phyloP scores from a whole-genome alignment of 2,113 vertebrate species.

The Mungos mungo region DNA sequence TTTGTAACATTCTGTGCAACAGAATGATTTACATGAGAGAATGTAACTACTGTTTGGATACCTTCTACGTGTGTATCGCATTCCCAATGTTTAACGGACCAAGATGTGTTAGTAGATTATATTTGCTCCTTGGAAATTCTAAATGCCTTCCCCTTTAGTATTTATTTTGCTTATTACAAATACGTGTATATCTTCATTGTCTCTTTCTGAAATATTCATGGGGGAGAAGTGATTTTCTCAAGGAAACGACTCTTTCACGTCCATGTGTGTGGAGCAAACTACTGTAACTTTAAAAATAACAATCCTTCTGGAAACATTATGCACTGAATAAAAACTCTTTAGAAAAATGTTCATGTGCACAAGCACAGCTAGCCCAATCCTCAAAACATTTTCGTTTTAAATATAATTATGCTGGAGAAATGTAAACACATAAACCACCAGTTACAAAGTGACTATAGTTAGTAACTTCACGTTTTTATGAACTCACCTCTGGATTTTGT shows the following conservation, averaged over 20 bases:
- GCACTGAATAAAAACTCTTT: not conserved
- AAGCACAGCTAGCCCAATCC: not conserved
- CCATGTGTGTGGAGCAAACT: not conserved
- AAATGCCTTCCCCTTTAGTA: not conserved
- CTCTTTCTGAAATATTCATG: not conserved
- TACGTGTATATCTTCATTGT: not conserved
- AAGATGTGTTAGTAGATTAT: not conserved
- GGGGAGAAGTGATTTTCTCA: not conserved
- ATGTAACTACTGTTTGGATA: not conserved
- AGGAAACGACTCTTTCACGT: not conserved
- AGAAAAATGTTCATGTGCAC: not conserved
- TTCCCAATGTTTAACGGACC: not conserved
- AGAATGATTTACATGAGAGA: slow-evolving; percentile 42
- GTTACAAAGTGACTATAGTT: not conserved
- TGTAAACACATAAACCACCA: not conserved
- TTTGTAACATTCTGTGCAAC: slow-evolving; percentile 65
- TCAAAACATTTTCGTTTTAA: not conserved
- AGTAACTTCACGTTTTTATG: not conserved
- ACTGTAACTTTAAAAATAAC: not conserved
- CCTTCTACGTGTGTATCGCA: not conserved
- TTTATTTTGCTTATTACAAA: slow-evolving; percentile 20
- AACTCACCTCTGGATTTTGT: not conserved
- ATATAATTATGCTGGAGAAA: not conserved
- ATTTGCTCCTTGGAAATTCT: not conserved
- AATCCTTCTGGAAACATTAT: slow-evolving; percentile 1